Conservation (phyloP, 2,113 vertebrate genomes). For the Crypturellus undulatus region DNA sequence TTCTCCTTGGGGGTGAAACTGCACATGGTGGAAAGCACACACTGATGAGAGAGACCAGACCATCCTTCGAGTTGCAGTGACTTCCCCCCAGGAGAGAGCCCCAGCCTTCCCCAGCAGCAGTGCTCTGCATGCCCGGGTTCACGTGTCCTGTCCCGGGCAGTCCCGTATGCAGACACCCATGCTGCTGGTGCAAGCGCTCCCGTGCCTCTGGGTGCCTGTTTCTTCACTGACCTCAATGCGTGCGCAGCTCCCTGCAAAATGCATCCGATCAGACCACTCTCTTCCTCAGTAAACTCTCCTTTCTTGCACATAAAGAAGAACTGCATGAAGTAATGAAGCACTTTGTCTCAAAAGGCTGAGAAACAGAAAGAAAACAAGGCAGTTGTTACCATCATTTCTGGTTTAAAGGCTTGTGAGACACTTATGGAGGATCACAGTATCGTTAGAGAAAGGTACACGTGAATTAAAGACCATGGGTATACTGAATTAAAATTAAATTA, state of each 20-base stretch:
- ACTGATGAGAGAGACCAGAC: background rate
- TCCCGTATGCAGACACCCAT: background rate
- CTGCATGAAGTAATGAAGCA: background rate
- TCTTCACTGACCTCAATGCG: background rate
- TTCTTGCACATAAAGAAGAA: background rate
- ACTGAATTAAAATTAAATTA: background rate
- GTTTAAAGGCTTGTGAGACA: background rate
- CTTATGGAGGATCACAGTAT: fast-evolving
- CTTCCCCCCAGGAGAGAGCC: background rate
- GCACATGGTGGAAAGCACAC: background rate
- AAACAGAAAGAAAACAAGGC: background rate
- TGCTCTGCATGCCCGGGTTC: background rate
- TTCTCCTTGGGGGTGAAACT: background rate
- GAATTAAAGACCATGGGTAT: slow-evolving; percentile 2
- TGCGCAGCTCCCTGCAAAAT: background rate
- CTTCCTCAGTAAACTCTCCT: background rate
- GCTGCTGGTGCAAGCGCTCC: background rate
- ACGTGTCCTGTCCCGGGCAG: background rate
- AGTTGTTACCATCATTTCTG: background rate
- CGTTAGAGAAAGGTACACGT: background rate
- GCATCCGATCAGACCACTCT: background rate
- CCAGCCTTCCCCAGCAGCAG: background rate
- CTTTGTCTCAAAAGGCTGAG: background rate
- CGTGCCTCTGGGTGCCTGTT: background rate
- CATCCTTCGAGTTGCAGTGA: fast-evolving